Conservation (phyloP, 2,888 invertebrate genomes). For the Lithophane semibrunnea region DNA sequence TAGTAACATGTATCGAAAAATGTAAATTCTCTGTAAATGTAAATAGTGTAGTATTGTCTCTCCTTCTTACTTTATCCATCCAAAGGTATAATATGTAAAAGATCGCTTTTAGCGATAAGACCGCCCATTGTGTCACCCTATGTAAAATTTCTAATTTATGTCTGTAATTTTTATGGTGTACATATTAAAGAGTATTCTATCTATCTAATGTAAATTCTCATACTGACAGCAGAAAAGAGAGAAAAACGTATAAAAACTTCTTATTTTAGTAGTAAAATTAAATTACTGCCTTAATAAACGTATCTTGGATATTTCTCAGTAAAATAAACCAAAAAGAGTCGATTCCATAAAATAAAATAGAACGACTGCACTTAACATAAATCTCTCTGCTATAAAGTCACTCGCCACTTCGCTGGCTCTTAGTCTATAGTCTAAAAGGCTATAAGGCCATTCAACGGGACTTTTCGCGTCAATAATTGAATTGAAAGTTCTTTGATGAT, state of each 20-base stretch:
- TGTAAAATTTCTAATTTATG: no score
- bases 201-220: no score
- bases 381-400: conserved; percentile 29
- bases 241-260: neutral
- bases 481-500: conserved; percentile 51
- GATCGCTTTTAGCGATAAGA: no score
- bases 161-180: no score
- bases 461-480: conserved; percentile 48
- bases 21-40: no score
- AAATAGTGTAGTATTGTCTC: no score
- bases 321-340: neutral
- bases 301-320: neutral
- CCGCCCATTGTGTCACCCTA: no score
- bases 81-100: no score
- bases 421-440: conserved; percentile 30
- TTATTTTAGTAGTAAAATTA: neutral
- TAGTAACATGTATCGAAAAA: neutral
- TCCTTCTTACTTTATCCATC: no score
- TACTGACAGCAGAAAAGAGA: neutral
- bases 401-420: conserved; percentile 17
- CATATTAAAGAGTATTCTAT: no score
- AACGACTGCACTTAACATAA: conserved; percentile 32
- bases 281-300: no score
- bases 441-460: conserved; percentile 33
- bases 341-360: conserved; percentile 21